A percentile compares a stretch with the other conserved stretches of the same genome.
These are phyloP conservation scores for Laterallus jamaicensis DNA, from an alignment of 2,113 vertebrate genomes.

Conservation along the genomic window DNA sequence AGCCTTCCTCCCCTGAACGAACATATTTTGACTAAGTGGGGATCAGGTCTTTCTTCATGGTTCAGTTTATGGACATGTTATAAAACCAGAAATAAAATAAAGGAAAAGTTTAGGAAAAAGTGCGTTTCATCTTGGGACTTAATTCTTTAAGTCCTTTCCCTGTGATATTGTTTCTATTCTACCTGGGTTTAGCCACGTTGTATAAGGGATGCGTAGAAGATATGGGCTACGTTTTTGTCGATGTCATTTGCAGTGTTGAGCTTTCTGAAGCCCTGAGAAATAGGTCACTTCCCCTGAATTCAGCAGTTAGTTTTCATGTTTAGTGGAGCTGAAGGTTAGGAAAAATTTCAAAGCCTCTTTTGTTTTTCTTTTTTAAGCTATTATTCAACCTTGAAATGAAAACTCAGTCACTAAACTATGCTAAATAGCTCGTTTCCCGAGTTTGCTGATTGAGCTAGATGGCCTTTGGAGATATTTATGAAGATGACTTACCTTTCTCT, in stretches of 20 bases:
- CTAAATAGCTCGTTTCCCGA: conserved; percentile 2
- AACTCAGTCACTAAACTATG: neutral
- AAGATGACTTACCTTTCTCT: neutral
- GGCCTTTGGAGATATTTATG: conserved; percentile 22
- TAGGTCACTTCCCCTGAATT: neutral
- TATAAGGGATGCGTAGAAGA: neutral
- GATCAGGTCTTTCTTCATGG: neutral
- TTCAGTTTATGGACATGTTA: neutral
- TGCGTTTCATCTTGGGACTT: neutral
- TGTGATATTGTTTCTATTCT: neutral
- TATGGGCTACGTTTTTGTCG: neutral
- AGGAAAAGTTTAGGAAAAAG: neutral
- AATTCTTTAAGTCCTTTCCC: neutral
- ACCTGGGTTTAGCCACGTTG: neutral
- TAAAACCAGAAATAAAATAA: neutral
- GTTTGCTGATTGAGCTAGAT: conserved; percentile 16
- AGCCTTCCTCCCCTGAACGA: neutral
- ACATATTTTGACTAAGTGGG: neutral
- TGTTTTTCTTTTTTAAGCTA: conserved; percentile 31
- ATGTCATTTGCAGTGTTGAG: neutral
- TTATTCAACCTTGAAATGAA: conserved; percentile 55
- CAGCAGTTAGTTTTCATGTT: conserved; percentile 17
- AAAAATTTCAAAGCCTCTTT: conserved; percentile 10
- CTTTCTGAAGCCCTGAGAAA: conserved; percentile 30
- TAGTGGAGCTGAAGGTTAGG: conserved; percentile 4